Conservation (phyloP, 2,888 invertebrate species). For the Diaperis boleti region DNA sequence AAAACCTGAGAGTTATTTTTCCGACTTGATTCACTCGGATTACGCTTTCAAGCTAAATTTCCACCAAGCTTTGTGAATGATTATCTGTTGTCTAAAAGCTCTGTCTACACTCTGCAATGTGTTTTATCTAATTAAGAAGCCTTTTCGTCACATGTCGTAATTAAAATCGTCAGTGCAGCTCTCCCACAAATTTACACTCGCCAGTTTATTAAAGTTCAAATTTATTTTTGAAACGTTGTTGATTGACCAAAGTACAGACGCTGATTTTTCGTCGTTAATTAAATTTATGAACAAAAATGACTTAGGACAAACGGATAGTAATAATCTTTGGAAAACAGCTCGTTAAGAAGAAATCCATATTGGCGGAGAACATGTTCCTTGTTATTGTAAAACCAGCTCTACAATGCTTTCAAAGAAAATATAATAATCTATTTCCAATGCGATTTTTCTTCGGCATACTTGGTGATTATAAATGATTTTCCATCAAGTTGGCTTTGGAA, state of each 20-base stretch:
- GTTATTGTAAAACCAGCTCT: constrained; percentile 3
- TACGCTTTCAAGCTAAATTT: constrained; percentile 53
- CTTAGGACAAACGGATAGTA: neutral
- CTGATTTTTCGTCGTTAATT: neutral
- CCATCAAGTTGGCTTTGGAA: too few relatives aligned
- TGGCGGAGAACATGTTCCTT: neutral
- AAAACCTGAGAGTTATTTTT: constrained; percentile 55
- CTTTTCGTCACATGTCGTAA: constrained; percentile 26
- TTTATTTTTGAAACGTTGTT: neutral
- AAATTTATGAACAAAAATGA: constrained; percentile 2
- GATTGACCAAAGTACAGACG: constrained; percentile 1
- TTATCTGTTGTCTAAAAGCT: constrained; percentile 39
- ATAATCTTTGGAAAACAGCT: neutral
- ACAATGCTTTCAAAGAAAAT: too few relatives aligned
- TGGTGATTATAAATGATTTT: too few relatives aligned
- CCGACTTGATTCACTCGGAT: constrained; percentile 54
- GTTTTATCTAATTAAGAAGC: constrained; percentile 31
- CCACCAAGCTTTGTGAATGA: constrained; percentile 44
- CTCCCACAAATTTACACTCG: constrained; percentile 4
- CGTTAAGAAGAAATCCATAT: neutral
- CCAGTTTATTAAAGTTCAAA: too few relatives aligned
- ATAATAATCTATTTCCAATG: too few relatives aligned
- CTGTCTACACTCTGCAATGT: constrained; percentile 20
- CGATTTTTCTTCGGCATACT: too few relatives aligned
- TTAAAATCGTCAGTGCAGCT: constrained; percentile 14